Evolutionary conservation across 2,888 invertebrate species (phyloP), one percentile per base, ranked within the genome.

Genomic region (Leptinotarsa peninsularis): DNA sequence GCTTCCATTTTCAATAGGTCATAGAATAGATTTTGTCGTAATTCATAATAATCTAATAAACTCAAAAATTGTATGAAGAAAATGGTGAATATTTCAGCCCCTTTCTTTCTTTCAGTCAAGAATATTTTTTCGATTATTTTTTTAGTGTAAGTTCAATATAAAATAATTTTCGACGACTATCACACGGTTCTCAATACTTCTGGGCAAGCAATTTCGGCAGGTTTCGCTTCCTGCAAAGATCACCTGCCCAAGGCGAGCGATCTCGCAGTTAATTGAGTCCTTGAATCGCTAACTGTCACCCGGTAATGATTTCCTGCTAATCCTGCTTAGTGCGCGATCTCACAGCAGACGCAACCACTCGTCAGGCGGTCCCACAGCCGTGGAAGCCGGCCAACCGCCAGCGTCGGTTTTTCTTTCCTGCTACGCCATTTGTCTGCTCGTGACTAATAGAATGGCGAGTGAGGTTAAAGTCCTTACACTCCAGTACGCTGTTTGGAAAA

Each of bases 391-490:
- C 60, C 75, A 73, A 75, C 71, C 75, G 56, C 71, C 69, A 72
- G 71, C 75, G 63, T 68, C 33, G 69, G 66, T 72, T 72, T 74
- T 78, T 75, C 66, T 78, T 66, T 66, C 66, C 72, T 76, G 74
- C 67, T 74, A 75, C 74, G 76, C 72, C 72, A 78, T 80, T 80
- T 77, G 79, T 78, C 79, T 75, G 76, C 73, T 78, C 77, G 79
- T 80, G 80, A 79, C 79, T 79, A 80, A 79, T 78, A 79, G 76
- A 79, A 79, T 77, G 77, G 78, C 76, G 77, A 76, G 81, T 79
- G 86, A 87, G 87, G 87, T 87, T 87, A 87, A 87, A 87, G 87
- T 86, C 87, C 87, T 87, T 86, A 84, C 84, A 69, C 66, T 86
- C 86, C 86, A 87, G 85, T 85, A 86, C 85, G 85, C 85, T 85